Evolutionary conservation across 2,888 invertebrate genomes (phyloP), one percentile per base, ranked within the genome.

Genomic region (Drosophila trichaetosa): DNA sequence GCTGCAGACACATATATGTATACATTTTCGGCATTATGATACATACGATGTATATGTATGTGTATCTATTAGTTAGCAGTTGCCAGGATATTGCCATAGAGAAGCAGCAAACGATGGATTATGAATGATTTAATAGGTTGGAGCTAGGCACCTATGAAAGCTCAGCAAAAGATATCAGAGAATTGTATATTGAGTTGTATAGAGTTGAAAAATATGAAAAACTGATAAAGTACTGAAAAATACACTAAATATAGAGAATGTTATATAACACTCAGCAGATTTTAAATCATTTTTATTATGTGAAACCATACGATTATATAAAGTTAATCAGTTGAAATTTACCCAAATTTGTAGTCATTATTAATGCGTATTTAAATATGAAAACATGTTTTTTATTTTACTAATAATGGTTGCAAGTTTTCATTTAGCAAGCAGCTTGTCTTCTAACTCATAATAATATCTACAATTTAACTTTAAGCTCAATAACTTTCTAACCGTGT

Each of bases 91-190:
- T 67, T 48, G 66, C 79, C 54, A 72, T 59, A 68, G 60, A 62
- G 61, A 52, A 73, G 34, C 69, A 82, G 51, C 73, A 82, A 80
- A 60, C 76, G 60, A 75, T 75, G 79, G 84, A 87, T 84, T 87
- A 80, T 82, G 71, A 76, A 84, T 84, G 82, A 87, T 84, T 87
- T 84, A 84, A 75, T 27, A 63, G 38, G 49, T 21, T 56, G 29
- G 6, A 60, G 40, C 33, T 16, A 42, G 62, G 40, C 33, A 42
- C 27, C 13, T 10, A 34, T 34, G 53, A 59, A 46, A 40, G 42
- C 27, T 18, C 46, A 46, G 48, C 31, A 38, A 21, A 42, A 57
- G 24, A 56, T 53, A 34, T 31, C 5, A 18, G 10, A 16, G 48
- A 31, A 67, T 68, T 54, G 33, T 49, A 4, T 16, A 65, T 38